Base-by-base conservation (phyloP, 1,140 invertebrate genomes). In the Brachionus koreanus region DNA sequence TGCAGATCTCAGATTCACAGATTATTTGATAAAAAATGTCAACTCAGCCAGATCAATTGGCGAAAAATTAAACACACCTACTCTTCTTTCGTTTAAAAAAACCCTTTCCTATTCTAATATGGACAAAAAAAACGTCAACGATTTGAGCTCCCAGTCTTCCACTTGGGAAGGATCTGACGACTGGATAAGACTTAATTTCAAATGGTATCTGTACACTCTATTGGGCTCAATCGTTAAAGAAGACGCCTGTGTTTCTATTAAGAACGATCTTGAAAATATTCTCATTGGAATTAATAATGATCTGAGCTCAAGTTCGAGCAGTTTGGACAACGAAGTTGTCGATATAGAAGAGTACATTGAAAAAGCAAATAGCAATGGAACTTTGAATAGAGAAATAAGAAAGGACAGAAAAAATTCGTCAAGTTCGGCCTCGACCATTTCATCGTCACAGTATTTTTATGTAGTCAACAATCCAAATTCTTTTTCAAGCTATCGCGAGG, bases 181-280 rank as follows among this genome's bases (percentile, higher is more conserved):
- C 85, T 98, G 97, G 97, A 93, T 98, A 49, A 89, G 97, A 84
- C 92, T 94, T 46, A 96, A 98, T 87, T 98, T 98, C 88, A 92
- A 93, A 84, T 92, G 93, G 65, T 99, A 98, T 87, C 90, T 98
- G 49, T 89, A 97, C 82, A 94, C 94, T 84, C 89, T 98, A 39
- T 86, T 98, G 79, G 86, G 86, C 23, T 85, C 86, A 6, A 84
- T 87, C 19, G 29, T 75, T 43, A 35, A 69, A 69, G 52, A 85
- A 85, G 85, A 79, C n/a, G 33, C 16, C 7, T 79, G 76, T n/a
- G 0, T 37, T 1, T 33, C 33, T 0, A 57, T 82, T 37, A 57
- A 61, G 35, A 79, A 35, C 25, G 76, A 79, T n/a, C 7, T 79
- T 5, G 76, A 79, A 16, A 79, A 61, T 57, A 79, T 79, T 13